Evolutionary conservation across 30 jellyfish, hydroid and myxozoan genomes (phyloP).

Genomic region (Chironex yamaguchii): DNA sequence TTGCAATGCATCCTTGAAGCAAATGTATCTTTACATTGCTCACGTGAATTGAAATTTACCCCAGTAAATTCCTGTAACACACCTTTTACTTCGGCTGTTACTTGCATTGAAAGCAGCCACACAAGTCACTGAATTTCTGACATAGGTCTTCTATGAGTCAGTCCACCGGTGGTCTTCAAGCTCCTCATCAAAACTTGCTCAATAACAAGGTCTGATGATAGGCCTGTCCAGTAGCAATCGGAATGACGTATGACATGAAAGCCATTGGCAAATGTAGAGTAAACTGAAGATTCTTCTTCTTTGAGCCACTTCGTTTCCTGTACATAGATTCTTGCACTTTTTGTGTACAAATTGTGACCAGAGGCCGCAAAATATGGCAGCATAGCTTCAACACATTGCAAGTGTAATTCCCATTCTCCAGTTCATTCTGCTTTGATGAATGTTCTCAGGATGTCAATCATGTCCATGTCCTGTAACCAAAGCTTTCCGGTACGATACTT

Average conservation of each 20-base stretch:
- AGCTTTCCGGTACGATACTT: slow-evolving; percentile 26
- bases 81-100: slow-evolving; percentile 8
- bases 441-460: slow-evolving; percentile 18
- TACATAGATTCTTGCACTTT: slow-evolving; percentile 13
- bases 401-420: slow-evolving; percentile 30
- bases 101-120: slow-evolving; percentile 17
- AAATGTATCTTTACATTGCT: slow-evolving; percentile 36
- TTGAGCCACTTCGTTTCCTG: slow-evolving; percentile 2
- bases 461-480: slow-evolving; percentile 46
- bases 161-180: slow-evolving; percentile 40
- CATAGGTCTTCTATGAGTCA: slow-evolving; percentile 63
- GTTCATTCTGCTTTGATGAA: slow-evolving; percentile 15
- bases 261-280: slow-evolving; percentile 54
- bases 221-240: slow-evolving; percentile 64
- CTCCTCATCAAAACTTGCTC: slow-evolving; percentile 64
- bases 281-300: slow-evolving; percentile 27
- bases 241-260: slow-evolving; percentile 49
- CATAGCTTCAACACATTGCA: slow-evolving; percentile 12
- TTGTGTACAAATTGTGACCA: slow-evolving; percentile 46
- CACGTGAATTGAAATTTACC: not conserved
- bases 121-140: slow-evolving; percentile 4
- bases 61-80: slow-evolving; percentile 14
- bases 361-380: slow-evolving; percentile 37
- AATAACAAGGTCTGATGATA: slow-evolving; percentile 58
- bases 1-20: slow-evolving; percentile 8